phyloP scores from a whole-genome alignment of 2,888 invertebrate genomes.

The Leptothorax acervorum region DNA sequence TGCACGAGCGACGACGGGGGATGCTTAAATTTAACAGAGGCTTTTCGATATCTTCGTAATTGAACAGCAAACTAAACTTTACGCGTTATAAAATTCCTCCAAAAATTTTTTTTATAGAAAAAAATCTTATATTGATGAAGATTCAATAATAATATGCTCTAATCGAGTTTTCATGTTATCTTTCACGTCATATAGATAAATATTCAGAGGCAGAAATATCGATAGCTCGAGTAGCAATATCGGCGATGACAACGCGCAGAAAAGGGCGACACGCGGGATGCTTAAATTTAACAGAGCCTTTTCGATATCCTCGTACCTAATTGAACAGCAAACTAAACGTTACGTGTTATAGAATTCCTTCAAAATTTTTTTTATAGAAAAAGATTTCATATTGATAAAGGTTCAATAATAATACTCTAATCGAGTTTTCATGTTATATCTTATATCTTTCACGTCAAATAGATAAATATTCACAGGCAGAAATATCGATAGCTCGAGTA shows the following conservation, averaged over 20 bases:
- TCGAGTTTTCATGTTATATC: not conserved
- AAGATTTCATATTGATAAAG: not conserved
- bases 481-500: not conserved
- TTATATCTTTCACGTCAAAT: not conserved
- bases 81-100: not conserved
- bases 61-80: not conserved
- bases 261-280: constrained; percentile 26
- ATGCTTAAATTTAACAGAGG: not conserved
- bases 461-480: not conserved
- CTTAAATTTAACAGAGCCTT: not conserved
- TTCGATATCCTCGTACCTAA: not conserved
- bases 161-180: not conserved
- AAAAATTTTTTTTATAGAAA: not conserved
- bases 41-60: not conserved
- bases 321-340: not conserved
- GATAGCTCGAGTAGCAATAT: not conserved
- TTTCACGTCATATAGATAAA: not conserved
- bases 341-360: not conserved
- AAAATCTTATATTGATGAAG: not conserved
- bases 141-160: not conserved
- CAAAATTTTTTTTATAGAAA: not conserved
- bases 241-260: not conserved
- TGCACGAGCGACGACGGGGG: not conserved
- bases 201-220: constrained; percentile 8
- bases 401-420: not conserved